Conservation (phyloP, 2,888 invertebrate species). For the Napeogenes sylphis region DNA sequence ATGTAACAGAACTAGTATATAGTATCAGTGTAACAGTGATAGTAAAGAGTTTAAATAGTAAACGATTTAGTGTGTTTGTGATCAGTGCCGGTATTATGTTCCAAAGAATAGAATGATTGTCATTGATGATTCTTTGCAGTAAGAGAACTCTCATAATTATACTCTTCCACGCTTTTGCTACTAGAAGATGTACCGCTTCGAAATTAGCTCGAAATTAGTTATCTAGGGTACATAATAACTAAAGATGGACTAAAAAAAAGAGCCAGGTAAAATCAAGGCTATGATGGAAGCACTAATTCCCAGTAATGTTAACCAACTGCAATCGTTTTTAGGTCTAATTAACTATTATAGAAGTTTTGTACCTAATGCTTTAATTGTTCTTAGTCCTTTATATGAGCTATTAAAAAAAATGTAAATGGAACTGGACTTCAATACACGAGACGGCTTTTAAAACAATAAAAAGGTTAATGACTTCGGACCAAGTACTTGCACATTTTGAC, state of each 20-base stretch:
- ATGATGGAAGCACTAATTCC: conserved; percentile 26
- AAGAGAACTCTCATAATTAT: too few relatives aligned
- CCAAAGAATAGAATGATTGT: too few relatives aligned
- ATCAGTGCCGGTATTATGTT: too few relatives aligned
- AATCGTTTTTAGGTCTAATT: conserved; percentile 30
- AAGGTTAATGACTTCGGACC: conserved; percentile 20
- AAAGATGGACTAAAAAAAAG: conserved; percentile 28
- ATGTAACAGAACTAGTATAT: too few relatives aligned
- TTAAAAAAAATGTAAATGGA: conserved; percentile 27
- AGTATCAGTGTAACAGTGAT: too few relatives aligned
- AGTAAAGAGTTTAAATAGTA: too few relatives aligned
- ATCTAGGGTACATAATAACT: too few relatives aligned
- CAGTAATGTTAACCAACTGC: conserved; percentile 25
- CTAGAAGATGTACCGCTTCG: too few relatives aligned
- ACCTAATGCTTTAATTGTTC: conserved; percentile 22
- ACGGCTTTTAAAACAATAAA: conserved; percentile 19
- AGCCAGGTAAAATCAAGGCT: conserved; percentile 27
- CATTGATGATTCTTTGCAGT: too few relatives aligned
- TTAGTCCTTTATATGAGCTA: conserved; percentile 26
- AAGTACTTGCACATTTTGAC: conserved; percentile 27
- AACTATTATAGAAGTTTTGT: conserved; percentile 32
- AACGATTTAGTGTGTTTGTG: too few relatives aligned
- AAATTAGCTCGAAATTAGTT: conserved; percentile 27
- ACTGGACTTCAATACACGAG: conserved; percentile 12
- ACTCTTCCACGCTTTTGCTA: too few relatives aligned